Evolutionary conservation across 2,888 invertebrate species (phyloP).

Genomic region (Spodoptera exigua): DNA sequence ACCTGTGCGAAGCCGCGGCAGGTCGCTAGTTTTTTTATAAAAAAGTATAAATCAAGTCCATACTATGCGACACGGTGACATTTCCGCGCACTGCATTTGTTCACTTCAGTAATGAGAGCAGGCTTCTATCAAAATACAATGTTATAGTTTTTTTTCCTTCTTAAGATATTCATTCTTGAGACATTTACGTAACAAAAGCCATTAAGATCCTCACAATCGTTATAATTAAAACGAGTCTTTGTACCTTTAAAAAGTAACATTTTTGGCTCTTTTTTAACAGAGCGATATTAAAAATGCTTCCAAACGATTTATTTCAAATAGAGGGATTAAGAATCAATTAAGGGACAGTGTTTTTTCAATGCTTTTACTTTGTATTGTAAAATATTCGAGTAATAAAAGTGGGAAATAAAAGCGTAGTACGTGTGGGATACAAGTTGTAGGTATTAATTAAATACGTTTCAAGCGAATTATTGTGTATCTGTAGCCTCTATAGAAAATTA

Average conservation of each 20-base stretch:
- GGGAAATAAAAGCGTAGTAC: constrained; percentile 12
- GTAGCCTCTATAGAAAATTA: no score
- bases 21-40: not conserved
- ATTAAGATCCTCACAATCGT: constrained; percentile 28
- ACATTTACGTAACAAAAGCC: constrained; percentile 22
- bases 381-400: not conserved
- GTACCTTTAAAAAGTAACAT: not conserved
- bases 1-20: no score
- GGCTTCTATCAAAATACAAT: constrained; percentile 66
- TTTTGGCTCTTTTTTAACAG: constrained; percentile 14
- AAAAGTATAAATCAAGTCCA: constrained; percentile 48
- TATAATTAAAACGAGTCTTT: constrained; percentile 20
- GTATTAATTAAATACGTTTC: not conserved
- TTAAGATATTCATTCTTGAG: constrained; percentile 31
- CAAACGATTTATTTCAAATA: constrained; percentile 33
- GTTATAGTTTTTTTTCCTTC: constrained; percentile 55
- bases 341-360: constrained; percentile 17
- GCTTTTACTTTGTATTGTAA: constrained; percentile 20
- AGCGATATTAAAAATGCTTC: constrained; percentile 26
- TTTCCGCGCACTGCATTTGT: constrained; percentile 65
- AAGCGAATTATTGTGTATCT: no score
- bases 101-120: constrained; percentile 65
- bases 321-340: constrained; percentile 41
- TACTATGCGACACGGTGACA: constrained; percentile 56
- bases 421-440: not conserved